A percentile compares a stretch with the other conserved stretches of the same genome.
phyloP scores from a whole-genome alignment of 2,797 vertebrate species.

The Labeo calbasu region DNA sequence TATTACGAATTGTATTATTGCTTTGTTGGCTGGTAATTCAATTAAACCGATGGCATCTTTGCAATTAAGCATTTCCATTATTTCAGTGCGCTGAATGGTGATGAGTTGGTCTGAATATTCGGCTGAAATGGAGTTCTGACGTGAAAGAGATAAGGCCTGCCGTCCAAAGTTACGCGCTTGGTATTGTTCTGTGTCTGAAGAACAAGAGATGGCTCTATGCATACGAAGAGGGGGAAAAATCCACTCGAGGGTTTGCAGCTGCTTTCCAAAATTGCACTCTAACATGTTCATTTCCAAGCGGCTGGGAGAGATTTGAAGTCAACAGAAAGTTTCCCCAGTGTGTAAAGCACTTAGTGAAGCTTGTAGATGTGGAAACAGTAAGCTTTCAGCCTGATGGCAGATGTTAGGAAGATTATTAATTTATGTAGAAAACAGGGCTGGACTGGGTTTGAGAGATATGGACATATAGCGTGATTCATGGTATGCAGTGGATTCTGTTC shows the following conservation, averaged over 20 bases:
- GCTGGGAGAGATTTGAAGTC: background rate
- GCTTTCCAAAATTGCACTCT: constrained; percentile 11
- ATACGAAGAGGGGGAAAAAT: background rate
- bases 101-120: constrained; percentile 68
- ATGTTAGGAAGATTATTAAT: background rate
- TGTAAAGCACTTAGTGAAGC: background rate
- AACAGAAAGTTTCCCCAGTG: constrained; percentile 3
- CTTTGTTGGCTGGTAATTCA: constrained; percentile 76
- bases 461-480: background rate
- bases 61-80: constrained; percentile 81
- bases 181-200: constrained; percentile 50
- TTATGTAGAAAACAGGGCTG: background rate
- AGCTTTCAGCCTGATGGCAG: background rate
- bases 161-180: constrained; percentile 51
- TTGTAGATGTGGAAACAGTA: constrained; percentile 5
- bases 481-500: background rate
- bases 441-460: background rate
- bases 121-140: constrained; percentile 71
- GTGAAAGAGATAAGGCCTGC: constrained; percentile 73
- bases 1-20: constrained; percentile 57
- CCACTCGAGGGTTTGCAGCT: constrained; percentile 5
- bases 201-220: constrained; percentile 7
- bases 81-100: constrained; percentile 61
- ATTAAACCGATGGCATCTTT: constrained; percentile 82
- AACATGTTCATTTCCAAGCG: constrained; percentile 1